A percentile compares a stretch with the other conserved stretches of the same genome.
phyloP scores from a whole-genome alignment of 2,113 vertebrate genomes.

The Hippocampus zosterae region DNA sequence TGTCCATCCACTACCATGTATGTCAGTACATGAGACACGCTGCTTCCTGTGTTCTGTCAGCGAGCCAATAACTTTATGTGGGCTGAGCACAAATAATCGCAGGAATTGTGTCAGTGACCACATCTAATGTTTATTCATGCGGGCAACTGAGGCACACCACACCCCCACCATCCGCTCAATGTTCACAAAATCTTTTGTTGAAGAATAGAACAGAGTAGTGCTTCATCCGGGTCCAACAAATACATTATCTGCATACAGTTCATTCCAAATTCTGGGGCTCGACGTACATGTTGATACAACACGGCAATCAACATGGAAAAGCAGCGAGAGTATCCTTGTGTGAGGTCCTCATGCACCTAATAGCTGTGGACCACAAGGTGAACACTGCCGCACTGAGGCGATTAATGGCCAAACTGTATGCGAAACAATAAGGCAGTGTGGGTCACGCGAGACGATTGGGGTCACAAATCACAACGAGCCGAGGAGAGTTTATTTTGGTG shows the following conservation, averaged over 20 bases:
- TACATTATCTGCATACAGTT: conserved; percentile 2
- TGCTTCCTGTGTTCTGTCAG: no score
- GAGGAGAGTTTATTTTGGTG: conserved; percentile 5
- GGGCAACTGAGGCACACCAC: conserved; percentile 47
- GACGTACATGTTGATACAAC: conserved; percentile 30
- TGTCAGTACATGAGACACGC: neutral
- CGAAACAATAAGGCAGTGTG: conserved; percentile 12
- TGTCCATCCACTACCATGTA: neutral
- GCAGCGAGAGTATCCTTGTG: conserved; percentile 21
- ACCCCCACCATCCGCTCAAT: conserved; percentile 32
- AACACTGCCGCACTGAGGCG: conserved; percentile 14
- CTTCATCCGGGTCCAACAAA: conserved; percentile 27
- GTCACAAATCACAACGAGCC: neutral
- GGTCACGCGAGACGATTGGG: conserved; percentile 14
- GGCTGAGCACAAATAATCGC: conserved; percentile 22
- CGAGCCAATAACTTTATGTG: conserved; percentile 10
- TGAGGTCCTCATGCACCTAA: conserved; percentile 34
- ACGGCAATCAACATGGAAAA: conserved; percentile 8
- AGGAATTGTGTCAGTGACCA: conserved; percentile 33
- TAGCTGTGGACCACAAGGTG: conserved; percentile 15
- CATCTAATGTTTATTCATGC: conserved; percentile 64
- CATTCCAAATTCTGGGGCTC: conserved; percentile 24
- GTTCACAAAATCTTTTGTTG: conserved; percentile 48
- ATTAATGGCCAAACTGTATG: conserved; percentile 21
- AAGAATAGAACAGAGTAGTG: conserved; percentile 14